Conservation (phyloP, 2,113 vertebrate genomes). For the Rhinichthys klamathensis region DNA sequence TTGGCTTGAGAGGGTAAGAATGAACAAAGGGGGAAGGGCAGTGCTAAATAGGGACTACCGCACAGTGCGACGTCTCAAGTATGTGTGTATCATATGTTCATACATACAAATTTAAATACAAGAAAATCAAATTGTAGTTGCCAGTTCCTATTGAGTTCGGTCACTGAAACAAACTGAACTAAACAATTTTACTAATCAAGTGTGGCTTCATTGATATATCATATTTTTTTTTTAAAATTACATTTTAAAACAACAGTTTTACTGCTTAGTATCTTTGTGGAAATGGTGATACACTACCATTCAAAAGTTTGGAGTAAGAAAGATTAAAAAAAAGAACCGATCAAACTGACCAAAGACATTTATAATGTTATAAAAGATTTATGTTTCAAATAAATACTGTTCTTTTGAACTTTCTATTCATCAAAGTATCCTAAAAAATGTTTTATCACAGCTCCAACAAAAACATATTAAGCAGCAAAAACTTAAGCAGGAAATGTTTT, state of each 20-base stretch:
- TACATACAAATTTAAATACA: not conserved
- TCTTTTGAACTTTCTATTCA: not conserved
- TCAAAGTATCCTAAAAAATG: not conserved
- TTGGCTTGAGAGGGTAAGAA: constrained; percentile 22
- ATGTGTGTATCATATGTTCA: not conserved
- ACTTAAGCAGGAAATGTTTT: no score
- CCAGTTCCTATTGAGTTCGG: not conserved
- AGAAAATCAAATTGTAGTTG: not conserved
- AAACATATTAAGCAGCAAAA: no score
- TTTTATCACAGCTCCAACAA: no score
- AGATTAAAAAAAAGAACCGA: not conserved
- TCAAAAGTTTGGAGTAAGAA: not conserved
- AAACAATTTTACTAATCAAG: not conserved
- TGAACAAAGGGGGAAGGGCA: constrained; percentile 28
- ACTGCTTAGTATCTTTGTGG: not conserved
- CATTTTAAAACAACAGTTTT: not conserved
- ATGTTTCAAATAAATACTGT: not conserved
- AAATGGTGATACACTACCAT: not conserved
- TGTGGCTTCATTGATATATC: not conserved
- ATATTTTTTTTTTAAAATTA: not conserved
- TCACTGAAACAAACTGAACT: not conserved
- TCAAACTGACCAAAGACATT: not conserved
- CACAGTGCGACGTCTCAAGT: not conserved
- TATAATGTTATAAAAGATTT: not conserved
- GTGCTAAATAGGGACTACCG: constrained; percentile 13